Percentiles rank a stretch among this genome's conserved stretches.
These are phyloP conservation scores for Chironomus striatipennis DNA, from an alignment of 1,140 invertebrate species.

Conservation along the genomic window DNA sequence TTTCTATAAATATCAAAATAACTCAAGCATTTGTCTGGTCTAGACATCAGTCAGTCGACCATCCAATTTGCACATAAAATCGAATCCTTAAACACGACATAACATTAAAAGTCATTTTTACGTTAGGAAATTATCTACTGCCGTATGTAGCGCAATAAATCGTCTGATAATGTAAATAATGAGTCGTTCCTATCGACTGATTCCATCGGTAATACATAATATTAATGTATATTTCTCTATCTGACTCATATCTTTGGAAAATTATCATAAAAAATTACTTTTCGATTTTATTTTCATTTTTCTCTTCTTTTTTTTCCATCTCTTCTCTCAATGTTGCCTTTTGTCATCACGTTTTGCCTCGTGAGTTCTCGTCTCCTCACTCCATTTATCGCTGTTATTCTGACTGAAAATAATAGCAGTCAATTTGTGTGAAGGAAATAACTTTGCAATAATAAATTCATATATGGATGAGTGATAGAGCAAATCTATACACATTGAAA, in stretches of 20 bases:
- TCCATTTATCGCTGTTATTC: no score
- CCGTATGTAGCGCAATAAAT: neutral
- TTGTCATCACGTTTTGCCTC: constrained; percentile 2
- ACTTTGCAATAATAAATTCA: neutral
- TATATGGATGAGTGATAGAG: neutral
- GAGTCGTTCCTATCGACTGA: neutral
- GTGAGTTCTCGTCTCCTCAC: neutral
- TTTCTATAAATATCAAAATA: no score
- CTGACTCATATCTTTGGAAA: constrained; percentile 3
- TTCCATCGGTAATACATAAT: neutral
- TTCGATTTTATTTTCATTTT: neutral
- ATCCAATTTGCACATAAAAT: no score
- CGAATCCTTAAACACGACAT: no score
- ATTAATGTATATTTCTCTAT: neutral
- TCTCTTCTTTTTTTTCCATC: no score
- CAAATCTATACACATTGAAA: neutral
- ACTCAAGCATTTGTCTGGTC: no score
- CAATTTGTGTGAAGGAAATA: neutral
- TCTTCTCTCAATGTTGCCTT: neutral
- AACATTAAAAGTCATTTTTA: no score
- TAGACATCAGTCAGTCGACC: no score
- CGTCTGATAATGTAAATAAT: constrained; percentile 13
- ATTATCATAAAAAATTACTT: constrained; percentile 15
- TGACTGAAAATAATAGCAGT: no score
- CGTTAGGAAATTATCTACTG: no score